phyloP scores from a whole-genome alignment of 2,888 invertebrate genomes.

The Capitulum mitella region DNA sequence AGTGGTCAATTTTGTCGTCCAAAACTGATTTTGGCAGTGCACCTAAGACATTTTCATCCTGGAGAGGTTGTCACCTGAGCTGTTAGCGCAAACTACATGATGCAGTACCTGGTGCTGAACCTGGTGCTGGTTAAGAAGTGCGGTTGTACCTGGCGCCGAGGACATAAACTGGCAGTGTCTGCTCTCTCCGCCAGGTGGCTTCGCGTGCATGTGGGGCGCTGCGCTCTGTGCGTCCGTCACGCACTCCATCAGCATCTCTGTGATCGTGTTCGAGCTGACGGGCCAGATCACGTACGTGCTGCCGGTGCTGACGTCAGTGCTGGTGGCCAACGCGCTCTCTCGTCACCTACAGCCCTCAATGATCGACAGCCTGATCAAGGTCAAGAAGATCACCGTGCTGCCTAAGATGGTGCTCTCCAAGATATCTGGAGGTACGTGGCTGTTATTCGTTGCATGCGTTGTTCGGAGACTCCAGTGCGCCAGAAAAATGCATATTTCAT shows the following conservation, averaged over 20 bases:
- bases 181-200: not conserved
- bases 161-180: too few relatives aligned
- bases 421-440: not conserved
- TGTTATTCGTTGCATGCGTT: too few relatives aligned
- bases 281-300: slow-evolving; percentile 96
- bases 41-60: too few relatives aligned
- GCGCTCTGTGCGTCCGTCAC: slow-evolving; percentile 95
- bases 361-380: slow-evolving; percentile 95
- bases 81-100: too few relatives aligned
- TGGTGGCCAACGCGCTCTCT: slow-evolving; percentile 91
- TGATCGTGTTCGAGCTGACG: slow-evolving; percentile 97
- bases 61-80: too few relatives aligned
- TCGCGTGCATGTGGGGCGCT: slow-evolving; percentile 76
- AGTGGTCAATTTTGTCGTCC: too few relatives aligned
- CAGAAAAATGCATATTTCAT: too few relatives aligned
- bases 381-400: slow-evolving; percentile 92
- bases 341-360: slow-evolving; percentile 91
- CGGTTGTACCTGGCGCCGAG: too few relatives aligned
- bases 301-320: slow-evolving; percentile 91
- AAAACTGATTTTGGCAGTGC: too few relatives aligned
- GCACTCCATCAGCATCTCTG: slow-evolving; percentile 94
- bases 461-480: too few relatives aligned
- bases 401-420: slow-evolving; percentile 87
- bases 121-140: too few relatives aligned
- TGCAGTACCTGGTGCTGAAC: too few relatives aligned